Evolutionary conservation across 2,888 invertebrate species (phyloP).

Genomic region (Eudasyphora cyanicolor): DNA sequence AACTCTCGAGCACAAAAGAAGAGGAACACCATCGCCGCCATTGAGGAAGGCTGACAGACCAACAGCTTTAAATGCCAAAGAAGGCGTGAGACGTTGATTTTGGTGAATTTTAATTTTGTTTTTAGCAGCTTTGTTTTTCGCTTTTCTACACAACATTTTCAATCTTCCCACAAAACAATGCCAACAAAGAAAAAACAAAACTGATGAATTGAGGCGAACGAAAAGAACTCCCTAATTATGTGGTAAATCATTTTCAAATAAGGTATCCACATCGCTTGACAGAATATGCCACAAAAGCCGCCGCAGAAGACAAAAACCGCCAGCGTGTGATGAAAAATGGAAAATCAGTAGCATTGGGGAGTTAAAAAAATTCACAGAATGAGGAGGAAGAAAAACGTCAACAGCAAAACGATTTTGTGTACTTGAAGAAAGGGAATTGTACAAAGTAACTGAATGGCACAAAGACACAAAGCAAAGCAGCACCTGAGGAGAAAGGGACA

Average conservation of each 20-base stretch:
- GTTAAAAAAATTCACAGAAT: background rate
- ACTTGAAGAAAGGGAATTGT: background rate
- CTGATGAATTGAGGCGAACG: slow-evolving; percentile 21
- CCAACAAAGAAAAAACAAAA: background rate
- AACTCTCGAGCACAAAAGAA: slow-evolving; percentile 21
- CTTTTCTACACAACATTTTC: slow-evolving; percentile 18
- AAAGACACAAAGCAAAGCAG: background rate
- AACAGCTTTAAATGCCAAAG: slow-evolving; percentile 37
- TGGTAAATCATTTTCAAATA: slow-evolving; percentile 36
- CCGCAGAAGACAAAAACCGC: background rate
- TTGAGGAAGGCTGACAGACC: no score
- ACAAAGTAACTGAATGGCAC: no score
- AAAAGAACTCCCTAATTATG: slow-evolving; percentile 42
- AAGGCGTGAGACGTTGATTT: slow-evolving; percentile 40
- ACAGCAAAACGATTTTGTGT: background rate
- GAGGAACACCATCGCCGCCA: background rate
- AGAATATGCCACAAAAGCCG: slow-evolving; percentile 4
- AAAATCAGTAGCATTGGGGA: background rate
- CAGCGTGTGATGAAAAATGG: background rate
- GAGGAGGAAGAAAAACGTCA: background rate
- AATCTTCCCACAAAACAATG: slow-evolving; percentile 15
- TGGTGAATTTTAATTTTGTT: background rate
- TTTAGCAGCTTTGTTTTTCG: slow-evolving; percentile 13
- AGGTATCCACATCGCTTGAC: slow-evolving; percentile 20
- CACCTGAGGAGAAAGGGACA: background rate